Evolutionary conservation across 37 sponge, comb jelly and placozoan species (phyloP).

Genomic region (Dysidea cf. avara): DNA sequence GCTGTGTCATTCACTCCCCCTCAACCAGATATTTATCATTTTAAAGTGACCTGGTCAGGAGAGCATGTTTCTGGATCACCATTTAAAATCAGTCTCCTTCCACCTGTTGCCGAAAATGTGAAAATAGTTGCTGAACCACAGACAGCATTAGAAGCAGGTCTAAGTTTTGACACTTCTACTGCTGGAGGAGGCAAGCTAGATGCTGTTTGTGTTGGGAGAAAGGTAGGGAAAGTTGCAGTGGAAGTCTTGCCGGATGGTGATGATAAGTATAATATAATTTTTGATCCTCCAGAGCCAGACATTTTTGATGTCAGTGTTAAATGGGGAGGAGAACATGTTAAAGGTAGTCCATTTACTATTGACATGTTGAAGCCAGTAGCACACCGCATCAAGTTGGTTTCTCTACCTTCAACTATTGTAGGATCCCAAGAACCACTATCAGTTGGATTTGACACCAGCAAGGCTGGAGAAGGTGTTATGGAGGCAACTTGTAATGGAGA

Average conservation of each 20-base stretch:
- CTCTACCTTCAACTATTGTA: slow-evolving; percentile 35
- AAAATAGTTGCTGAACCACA: slow-evolving; percentile 33
- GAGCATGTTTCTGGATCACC: slow-evolving; percentile 65
- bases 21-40: slow-evolving; percentile 39
- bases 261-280: slow-evolving; percentile 27
- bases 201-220: slow-evolving; percentile 43
- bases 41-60: slow-evolving; percentile 52
- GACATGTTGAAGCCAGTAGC: slow-evolving; percentile 32
- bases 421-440: slow-evolving; percentile 45
- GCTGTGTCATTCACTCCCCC: slow-evolving; percentile 26
- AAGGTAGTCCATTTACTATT: slow-evolving; percentile 58
- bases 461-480: slow-evolving; percentile 15
- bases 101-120: slow-evolving; percentile 53
- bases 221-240: slow-evolving; percentile 36
- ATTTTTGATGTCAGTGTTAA: slow-evolving; percentile 39
- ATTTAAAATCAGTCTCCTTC: slow-evolving; percentile 43
- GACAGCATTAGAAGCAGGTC: slow-evolving; percentile 21
- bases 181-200: slow-evolving; percentile 68
- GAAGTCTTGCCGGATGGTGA: slow-evolving; percentile 25
- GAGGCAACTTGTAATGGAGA: slow-evolving; percentile 11
- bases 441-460: slow-evolving; percentile 32
- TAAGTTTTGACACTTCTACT: slow-evolving; percentile 35
- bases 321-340: slow-evolving; percentile 39
- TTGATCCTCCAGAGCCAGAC: slow-evolving; percentile 35
- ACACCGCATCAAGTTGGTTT: slow-evolving; percentile 26